phyloP scores from a whole-genome alignment of 2,113 vertebrate species.

The Chiloscyllium plagiosum region DNA sequence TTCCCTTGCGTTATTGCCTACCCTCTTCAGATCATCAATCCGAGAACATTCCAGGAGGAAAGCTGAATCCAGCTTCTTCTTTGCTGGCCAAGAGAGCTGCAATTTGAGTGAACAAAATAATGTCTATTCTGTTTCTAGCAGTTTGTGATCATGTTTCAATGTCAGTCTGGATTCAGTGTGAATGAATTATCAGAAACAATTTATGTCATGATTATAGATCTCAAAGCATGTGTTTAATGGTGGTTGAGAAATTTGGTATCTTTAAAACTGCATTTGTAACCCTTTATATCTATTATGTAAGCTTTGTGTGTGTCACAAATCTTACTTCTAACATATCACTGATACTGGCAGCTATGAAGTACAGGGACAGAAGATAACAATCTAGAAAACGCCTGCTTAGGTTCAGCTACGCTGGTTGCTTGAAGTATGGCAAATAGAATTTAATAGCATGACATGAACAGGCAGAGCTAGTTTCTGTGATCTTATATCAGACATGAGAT shows the following conservation, averaged over 20 bases:
- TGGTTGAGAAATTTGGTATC: background rate
- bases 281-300: conserved; percentile 6
- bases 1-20: background rate
- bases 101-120: background rate
- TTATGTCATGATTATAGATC: background rate
- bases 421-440: background rate
- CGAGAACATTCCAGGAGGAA: background rate
- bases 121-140: background rate
- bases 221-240: background rate
- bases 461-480: background rate
- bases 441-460: background rate
- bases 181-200: background rate
- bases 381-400: background rate
- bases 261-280: background rate
- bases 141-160: background rate
- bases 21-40: background rate
- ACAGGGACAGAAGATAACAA: background rate
- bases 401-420: background rate
- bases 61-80: background rate
- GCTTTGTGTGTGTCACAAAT: background rate
- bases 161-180: background rate
- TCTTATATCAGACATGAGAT: background rate
- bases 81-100: too few relatives aligned
- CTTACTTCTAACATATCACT: background rate
- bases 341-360: background rate